A percentile compares a stretch with the other conserved stretches of the same genome.
Evolutionary conservation across 1,140 invertebrate species (phyloP).

Genomic region (Hypsibius dujardini): DNA sequence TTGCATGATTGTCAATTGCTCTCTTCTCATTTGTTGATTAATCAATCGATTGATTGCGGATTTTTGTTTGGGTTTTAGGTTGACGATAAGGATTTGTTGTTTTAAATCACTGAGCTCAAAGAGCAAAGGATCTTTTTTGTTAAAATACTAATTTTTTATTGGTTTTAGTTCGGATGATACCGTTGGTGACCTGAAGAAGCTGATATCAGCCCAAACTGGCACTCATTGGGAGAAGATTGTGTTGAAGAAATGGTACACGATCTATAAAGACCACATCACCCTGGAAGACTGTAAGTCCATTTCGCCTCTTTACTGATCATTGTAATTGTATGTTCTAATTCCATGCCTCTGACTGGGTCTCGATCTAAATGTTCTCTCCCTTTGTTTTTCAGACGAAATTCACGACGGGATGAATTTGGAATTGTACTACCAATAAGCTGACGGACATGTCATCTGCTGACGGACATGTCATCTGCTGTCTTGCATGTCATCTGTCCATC

Average conservation of each 20-base stretch:
- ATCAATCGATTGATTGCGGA: too few species aligned
- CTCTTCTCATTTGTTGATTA: too few species aligned
- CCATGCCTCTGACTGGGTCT: background rate
- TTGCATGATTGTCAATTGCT: too few species aligned
- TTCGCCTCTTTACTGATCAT: slow-evolving; percentile 3
- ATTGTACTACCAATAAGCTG: slow-evolving; percentile 76
- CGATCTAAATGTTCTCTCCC: slow-evolving; percentile 23
- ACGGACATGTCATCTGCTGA: too few species aligned
- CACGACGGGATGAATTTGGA: slow-evolving; percentile 98
- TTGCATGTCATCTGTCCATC: too few species aligned
- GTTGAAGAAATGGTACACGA: slow-evolving; percentile 94
- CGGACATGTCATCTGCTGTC: too few species aligned
- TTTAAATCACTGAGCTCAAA: too few species aligned
- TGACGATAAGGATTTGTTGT: too few species aligned
- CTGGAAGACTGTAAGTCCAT: slow-evolving; percentile 67
- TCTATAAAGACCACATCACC: slow-evolving; percentile 95
- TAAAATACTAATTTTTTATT: too few species aligned
- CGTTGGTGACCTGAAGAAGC: slow-evolving; percentile 89
- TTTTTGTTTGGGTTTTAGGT: too few species aligned
- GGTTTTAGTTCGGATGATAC: slow-evolving; percentile 61
- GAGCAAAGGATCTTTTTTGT: too few species aligned
- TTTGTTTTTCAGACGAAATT: slow-evolving; percentile 68
- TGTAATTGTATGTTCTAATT: slow-evolving; percentile 17
- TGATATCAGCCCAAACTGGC: slow-evolving; percentile 95
- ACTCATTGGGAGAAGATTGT: slow-evolving; percentile 93